phyloP scores from a whole-genome alignment of 2,888 invertebrate genomes.

The Drosophila birchii region DNA sequence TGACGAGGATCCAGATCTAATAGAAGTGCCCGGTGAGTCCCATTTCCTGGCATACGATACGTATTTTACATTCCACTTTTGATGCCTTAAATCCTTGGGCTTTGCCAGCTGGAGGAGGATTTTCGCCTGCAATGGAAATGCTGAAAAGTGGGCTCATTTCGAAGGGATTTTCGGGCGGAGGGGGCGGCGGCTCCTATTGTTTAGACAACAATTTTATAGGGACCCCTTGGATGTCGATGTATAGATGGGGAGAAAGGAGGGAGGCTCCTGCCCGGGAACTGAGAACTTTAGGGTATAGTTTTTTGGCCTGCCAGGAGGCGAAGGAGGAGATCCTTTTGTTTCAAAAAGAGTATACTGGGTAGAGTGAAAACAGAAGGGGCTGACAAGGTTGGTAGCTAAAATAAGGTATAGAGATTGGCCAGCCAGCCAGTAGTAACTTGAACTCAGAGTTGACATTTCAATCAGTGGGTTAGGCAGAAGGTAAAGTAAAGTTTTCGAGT shows the following conservation, averaged over 20 bases:
- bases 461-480: neutral
- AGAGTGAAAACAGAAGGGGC: neutral
- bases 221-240: conserved; percentile 3
- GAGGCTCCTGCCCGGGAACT: conserved; percentile 5
- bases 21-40: conserved; percentile 93
- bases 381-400: neutral
- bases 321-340: neutral
- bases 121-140: conserved; percentile 4
- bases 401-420: conserved; percentile 2
- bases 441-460: conserved; percentile 25
- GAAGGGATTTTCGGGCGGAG: neutral
- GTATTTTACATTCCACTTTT: neutral
- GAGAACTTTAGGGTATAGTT: conserved; percentile 21
- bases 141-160: conserved; percentile 8
- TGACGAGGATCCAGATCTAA: conserved; percentile 95
- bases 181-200: conserved; percentile 19
- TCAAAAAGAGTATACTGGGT: neutral
- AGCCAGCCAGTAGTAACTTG: conserved; percentile 2
- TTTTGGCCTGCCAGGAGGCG: conserved; percentile 1
- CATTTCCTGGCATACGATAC: too few relatives aligned
- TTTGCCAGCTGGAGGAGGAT: neutral
- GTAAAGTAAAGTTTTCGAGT: neutral
- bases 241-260: neutral
- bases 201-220: conserved; percentile 38
- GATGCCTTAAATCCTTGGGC: neutral